These are phyloP conservation scores for Lasiommata megera DNA, from an alignment of 2,888 invertebrate species.

Conservation along the genomic window DNA sequence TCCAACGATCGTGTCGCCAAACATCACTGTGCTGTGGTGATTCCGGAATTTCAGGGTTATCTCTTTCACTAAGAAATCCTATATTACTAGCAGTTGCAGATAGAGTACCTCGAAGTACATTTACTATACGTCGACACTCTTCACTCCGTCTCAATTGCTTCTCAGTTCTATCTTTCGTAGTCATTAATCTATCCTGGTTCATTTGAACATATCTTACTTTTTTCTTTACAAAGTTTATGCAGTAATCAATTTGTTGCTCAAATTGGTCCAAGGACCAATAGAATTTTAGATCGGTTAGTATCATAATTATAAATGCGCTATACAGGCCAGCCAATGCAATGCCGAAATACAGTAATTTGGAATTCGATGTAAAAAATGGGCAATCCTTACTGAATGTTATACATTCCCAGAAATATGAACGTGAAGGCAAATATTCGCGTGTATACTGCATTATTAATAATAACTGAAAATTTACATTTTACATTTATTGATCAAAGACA, in stretches of 20 bases:
- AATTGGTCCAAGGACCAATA: slow-evolving; percentile 58
- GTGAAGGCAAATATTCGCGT: slow-evolving; percentile 33
- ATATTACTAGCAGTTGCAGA: not conserved
- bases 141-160: slow-evolving; percentile 52
- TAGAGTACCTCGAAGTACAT: slow-evolving; percentile 43
- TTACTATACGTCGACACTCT: slow-evolving; percentile 48
- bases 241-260: slow-evolving; percentile 52
- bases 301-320: slow-evolving; percentile 46
- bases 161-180: slow-evolving; percentile 53
- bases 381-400: slow-evolving; percentile 57
- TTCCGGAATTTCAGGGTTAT: slow-evolving; percentile 9
- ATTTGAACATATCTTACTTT: slow-evolving; percentile 54
- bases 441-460: slow-evolving; percentile 38
- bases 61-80: slow-evolving; percentile 5
- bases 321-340: slow-evolving; percentile 51
- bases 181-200: slow-evolving; percentile 52
- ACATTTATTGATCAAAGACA: not conserved
- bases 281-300: slow-evolving; percentile 57
- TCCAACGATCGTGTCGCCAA: slow-evolving; percentile 40
- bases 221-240: slow-evolving; percentile 50
- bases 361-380: slow-evolving; percentile 51
- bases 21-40: slow-evolving; percentile 15
- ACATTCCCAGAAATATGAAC: slow-evolving; percentile 65
- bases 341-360: slow-evolving; percentile 57
- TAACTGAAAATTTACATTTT: slow-evolving; percentile 5